Evolutionary conservation across 2,888 invertebrate species (phyloP).

Genomic region (Pelosia muscerda): DNA sequence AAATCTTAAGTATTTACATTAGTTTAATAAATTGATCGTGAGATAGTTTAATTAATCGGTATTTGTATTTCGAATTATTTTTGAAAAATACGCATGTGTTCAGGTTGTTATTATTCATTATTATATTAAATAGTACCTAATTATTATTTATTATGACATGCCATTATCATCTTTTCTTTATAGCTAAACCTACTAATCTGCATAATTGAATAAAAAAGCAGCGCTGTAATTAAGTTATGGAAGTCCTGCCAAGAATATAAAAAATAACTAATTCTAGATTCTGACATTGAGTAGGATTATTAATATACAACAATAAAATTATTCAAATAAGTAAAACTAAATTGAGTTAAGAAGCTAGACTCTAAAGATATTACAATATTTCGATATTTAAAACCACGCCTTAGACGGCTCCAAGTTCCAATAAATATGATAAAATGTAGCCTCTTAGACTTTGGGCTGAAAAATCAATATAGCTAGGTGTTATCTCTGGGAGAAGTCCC

Average conservation of each 20-base stretch:
- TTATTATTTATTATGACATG: not conserved
- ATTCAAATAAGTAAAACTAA: not conserved
- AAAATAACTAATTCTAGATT: not conserved
- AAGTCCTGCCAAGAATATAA: not conserved
- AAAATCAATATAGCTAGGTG: conserved; percentile 1
- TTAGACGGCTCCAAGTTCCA: not conserved
- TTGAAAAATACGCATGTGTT: too few relatives aligned
- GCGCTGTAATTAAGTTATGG: not conserved
- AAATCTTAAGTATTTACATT: too few relatives aligned
- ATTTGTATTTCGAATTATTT: too few relatives aligned
- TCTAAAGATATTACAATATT: not conserved
- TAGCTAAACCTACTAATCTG: not conserved
- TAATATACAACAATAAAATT: not conserved
- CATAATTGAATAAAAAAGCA: not conserved
- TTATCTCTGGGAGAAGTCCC: not conserved
- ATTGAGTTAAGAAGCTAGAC: not conserved
- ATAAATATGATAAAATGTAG: conserved; percentile 1
- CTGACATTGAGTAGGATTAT: not conserved
- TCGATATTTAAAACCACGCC: not conserved
- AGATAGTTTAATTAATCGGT: too few relatives aligned
- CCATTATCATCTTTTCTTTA: not conserved
- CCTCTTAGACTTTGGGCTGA: not conserved
- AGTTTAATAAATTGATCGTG: too few relatives aligned
- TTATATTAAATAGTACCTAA: too few relatives aligned
- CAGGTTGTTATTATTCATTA: too few relatives aligned